Percentiles rank a stretch among this genome's conserved stretches.
Evolutionary conservation across 2,113 vertebrate genomes (phyloP).

Genomic region (Hiodon alosoides): DNA sequence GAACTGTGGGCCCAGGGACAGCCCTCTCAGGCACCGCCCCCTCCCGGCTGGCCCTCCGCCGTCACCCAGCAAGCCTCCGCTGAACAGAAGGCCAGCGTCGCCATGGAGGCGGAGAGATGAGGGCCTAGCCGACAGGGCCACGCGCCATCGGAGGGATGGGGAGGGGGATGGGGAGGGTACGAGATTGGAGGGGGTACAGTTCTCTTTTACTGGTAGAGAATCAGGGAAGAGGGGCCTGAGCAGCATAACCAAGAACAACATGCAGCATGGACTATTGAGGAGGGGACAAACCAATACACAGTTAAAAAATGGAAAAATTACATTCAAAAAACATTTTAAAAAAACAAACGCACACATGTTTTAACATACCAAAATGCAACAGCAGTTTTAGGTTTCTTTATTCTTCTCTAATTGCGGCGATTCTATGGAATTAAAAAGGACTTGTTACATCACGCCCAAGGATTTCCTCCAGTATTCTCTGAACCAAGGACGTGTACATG

Average conservation of each 20-base stretch:
- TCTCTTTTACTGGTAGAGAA: constrained; percentile 40
- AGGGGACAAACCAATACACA: constrained; percentile 63
- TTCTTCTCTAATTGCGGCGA: constrained; percentile 52
- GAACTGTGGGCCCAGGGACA: constrained; percentile 83
- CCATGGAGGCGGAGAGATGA: constrained; percentile 98
- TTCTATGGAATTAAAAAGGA: constrained; percentile 55
- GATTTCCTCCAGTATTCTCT: constrained; percentile 57
- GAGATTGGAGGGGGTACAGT: constrained; percentile 24
- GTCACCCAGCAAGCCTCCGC: constrained; percentile 71
- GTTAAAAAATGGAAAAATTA: constrained; percentile 40
- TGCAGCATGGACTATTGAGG: constrained; percentile 53
- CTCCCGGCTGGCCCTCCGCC: constrained; percentile 74
- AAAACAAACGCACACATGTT: constrained; percentile 50
- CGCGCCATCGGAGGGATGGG: not conserved
- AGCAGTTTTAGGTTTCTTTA: constrained; percentile 50
- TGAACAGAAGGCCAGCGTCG: constrained; percentile 83
- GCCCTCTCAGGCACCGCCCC: constrained; percentile 59
- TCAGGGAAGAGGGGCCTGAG: constrained; percentile 38
- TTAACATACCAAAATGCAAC: constrained; percentile 58
- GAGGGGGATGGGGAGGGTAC: constrained; percentile 13
- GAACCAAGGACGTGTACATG: constrained; percentile 50
- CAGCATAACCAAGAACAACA: constrained; percentile 62
- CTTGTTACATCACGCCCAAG: constrained; percentile 52
- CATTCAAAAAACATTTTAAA: constrained; percentile 17
- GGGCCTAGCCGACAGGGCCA: constrained; percentile 41